Conservation (phyloP, 2,113 vertebrate genomes). For the Butorides virescens region DNA sequence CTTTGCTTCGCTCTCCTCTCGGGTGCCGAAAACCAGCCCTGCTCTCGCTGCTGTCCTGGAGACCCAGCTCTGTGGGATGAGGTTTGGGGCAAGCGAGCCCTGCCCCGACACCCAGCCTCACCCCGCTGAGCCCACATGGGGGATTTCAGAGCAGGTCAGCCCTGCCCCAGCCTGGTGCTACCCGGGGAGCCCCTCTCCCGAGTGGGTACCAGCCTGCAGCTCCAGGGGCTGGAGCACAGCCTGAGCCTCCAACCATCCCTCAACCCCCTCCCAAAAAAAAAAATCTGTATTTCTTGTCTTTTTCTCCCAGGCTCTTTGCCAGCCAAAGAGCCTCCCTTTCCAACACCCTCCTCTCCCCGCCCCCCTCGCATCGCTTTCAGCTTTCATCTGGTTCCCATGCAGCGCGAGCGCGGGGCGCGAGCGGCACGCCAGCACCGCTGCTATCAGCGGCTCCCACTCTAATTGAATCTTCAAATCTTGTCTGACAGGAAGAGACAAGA, state of each 20-base stretch:
- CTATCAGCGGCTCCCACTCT: conserved; percentile 14
- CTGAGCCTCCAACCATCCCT: not conserved
- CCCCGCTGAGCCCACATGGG: accelerated
- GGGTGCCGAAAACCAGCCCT: accelerated
- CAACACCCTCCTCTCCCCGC: not conserved
- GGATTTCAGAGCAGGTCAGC: not conserved
- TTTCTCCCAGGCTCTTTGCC: not conserved
- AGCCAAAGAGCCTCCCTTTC: not conserved
- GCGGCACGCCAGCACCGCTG: not conserved
- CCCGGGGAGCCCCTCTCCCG: accelerated
- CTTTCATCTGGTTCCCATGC: not conserved
- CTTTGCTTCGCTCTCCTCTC: not conserved
- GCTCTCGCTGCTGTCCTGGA: not conserved
- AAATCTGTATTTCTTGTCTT: not conserved
- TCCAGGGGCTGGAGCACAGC: not conserved
- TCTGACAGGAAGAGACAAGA: conserved; percentile 33
- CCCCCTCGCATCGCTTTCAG: not conserved
- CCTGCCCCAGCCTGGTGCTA: not conserved
- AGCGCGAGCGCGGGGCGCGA: not conserved
- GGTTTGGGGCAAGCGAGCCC: not conserved
- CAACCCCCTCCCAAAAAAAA: not conserved
- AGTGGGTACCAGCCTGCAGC: no score
- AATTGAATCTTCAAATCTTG: conserved; percentile 53
- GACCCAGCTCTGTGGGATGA: not conserved
- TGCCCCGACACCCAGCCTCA: not conserved